Percentiles rank a stretch among this genome's conserved stretches.
phyloP scores from a whole-genome alignment of 2,888 invertebrate genomes.

The Drosophila maculinotata region DNA sequence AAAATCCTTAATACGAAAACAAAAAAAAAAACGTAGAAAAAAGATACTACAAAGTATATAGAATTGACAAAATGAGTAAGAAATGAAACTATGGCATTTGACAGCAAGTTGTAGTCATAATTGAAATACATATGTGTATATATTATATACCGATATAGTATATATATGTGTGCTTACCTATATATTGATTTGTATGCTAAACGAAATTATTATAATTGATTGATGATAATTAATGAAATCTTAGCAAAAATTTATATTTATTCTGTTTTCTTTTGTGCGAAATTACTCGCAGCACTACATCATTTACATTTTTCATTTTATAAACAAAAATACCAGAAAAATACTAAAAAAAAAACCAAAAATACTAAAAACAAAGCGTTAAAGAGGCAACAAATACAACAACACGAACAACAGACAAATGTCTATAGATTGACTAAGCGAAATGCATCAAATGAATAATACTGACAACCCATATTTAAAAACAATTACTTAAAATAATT shows the following conservation, averaged over 20 bases:
- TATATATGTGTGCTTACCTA: conserved; percentile 16
- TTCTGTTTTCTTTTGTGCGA: conserved; percentile 39
- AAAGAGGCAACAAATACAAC: conserved; percentile 63
- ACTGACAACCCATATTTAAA: conserved; percentile 20
- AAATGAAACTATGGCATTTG: conserved; percentile 39
- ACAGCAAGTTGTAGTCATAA: conserved; percentile 66
- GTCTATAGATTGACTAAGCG: conserved; percentile 65
- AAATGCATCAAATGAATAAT: conserved; percentile 25
- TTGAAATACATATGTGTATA: conserved; percentile 32
- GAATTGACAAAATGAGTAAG: conserved; percentile 20
- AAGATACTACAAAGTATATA: conserved; percentile 3
- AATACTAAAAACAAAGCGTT: conserved; percentile 66
- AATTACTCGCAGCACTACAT: conserved; percentile 45
- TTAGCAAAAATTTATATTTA: conserved; percentile 72
- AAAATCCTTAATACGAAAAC: not conserved
- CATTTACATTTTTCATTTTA: conserved; percentile 45
- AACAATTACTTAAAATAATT: conserved; percentile 35
- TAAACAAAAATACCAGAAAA: conserved; percentile 32
- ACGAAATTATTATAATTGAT: conserved; percentile 67
- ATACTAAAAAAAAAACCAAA: conserved; percentile 42
- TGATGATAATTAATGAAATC: conserved; percentile 56
- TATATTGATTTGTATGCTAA: conserved; percentile 59
- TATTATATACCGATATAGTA: conserved; percentile 2
- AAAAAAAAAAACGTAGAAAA: not conserved
- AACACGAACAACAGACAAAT: conserved; percentile 47